Conservation (phyloP, 37 sponge, comb jelly and placozoan species). For the Ianthella basta region DNA sequence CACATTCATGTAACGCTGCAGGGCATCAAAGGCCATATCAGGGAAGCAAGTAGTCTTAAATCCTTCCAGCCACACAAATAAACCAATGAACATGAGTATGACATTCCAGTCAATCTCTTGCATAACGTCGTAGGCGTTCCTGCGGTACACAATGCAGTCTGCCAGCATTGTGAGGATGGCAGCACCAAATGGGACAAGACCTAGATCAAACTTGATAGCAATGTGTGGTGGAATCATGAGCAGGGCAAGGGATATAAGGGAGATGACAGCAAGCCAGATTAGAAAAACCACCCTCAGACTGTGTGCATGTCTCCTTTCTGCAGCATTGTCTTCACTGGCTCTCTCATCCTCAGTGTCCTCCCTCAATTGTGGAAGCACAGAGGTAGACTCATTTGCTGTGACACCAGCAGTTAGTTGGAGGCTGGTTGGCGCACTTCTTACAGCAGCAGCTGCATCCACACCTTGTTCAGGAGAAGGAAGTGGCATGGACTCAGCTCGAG, state of each 20-base stretch:
- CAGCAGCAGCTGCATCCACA: too few species aligned
- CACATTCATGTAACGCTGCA: conserved; percentile 56
- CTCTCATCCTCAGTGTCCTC: background rate
- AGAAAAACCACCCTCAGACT: background rate
- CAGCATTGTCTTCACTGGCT: background rate
- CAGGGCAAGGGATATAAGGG: background rate
- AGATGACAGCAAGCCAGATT: background rate
- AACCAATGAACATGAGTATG: conserved; percentile 87
- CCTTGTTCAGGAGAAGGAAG: too few species aligned
- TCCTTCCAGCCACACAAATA: conserved; percentile 89
- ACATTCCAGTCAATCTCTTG: conserved; percentile 86
- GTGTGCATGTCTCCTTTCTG: background rate
- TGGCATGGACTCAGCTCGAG: too few species aligned
- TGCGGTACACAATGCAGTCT: conserved; percentile 65
- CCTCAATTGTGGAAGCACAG: too few species aligned
- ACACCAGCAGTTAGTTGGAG: too few species aligned
- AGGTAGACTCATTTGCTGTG: too few species aligned
- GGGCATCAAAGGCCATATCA: conserved; percentile 35
- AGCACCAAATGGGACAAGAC: conserved; percentile 74
- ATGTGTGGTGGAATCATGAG: background rate
- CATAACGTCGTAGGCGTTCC: conserved; percentile 72
- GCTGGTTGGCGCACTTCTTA: too few species aligned
- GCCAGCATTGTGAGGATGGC: conserved; percentile 74
- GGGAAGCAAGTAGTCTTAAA: conserved; percentile 80
- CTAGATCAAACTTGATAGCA: conserved; percentile 70